These are phyloP conservation scores for Netta rufina DNA, from an alignment of 2,797 vertebrate species.

Conservation along the genomic window DNA sequence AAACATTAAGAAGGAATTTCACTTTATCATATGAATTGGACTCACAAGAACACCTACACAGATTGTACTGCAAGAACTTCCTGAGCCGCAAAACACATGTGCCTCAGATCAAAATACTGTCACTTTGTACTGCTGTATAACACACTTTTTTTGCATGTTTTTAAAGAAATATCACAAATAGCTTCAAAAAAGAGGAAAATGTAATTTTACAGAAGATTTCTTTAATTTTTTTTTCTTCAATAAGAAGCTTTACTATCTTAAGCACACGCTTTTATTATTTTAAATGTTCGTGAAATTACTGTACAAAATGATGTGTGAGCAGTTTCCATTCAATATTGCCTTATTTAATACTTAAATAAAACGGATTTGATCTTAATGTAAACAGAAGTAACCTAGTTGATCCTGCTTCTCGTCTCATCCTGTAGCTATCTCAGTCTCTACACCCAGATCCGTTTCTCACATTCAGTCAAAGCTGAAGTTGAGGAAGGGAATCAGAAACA, in stretches of 20 bases:
- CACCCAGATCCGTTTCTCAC: background rate
- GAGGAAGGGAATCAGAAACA: background rate
- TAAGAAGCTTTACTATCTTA: background rate
- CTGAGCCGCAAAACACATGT: background rate
- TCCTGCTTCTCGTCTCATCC: background rate
- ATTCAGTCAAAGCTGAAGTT: background rate
- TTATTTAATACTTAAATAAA: background rate
- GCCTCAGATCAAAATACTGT: background rate
- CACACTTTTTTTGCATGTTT: background rate
- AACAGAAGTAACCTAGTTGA: background rate
- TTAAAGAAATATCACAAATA: background rate
- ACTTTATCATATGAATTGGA: background rate
- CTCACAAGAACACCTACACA: background rate
- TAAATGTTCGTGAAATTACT: background rate
- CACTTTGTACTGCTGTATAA: background rate
- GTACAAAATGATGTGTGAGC: background rate
- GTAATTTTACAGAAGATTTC: background rate
- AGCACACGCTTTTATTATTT: background rate
- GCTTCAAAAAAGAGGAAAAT: background rate
- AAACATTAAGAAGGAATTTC: background rate
- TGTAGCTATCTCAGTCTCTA: background rate
- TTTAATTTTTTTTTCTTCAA: background rate
- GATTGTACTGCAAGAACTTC: background rate
- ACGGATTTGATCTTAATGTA: background rate
- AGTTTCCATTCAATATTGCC: background rate